A percentile compares a stretch with the other conserved stretches of the same genome.
Evolutionary conservation across 2,888 invertebrate genomes (phyloP).

Genomic region (Tiphia femorata): DNA sequence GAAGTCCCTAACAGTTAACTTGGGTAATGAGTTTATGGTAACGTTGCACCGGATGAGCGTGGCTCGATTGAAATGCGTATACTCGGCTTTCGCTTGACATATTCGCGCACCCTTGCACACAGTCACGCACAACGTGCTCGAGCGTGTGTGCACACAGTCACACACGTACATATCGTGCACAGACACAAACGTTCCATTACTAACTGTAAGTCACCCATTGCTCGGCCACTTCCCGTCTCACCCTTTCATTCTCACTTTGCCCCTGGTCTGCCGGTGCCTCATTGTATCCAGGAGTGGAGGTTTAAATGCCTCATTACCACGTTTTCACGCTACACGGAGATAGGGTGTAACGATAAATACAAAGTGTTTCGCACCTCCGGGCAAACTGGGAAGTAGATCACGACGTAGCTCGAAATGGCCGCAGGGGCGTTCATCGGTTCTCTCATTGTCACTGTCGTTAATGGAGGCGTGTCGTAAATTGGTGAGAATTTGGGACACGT

Average conservation of each 20-base stretch:
- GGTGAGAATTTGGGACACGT: too few relatives aligned
- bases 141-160: too few relatives aligned
- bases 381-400: not conserved
- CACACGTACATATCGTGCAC: too few relatives aligned
- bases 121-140: too few relatives aligned
- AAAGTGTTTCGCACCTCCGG: not conserved
- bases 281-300: not conserved
- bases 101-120: too few relatives aligned
- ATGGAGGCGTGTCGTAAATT: too few relatives aligned
- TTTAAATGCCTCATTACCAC: conserved; percentile 10
- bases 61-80: not conserved
- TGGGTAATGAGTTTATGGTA: conserved; percentile 42
- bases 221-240: conserved; percentile 23
- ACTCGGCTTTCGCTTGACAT: too few relatives aligned
- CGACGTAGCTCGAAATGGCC: not conserved
- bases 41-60: conserved; percentile 19
- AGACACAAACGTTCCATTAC: too few relatives aligned
- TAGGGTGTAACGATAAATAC: not conserved
- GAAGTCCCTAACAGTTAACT: conserved; percentile 33
- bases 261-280: not conserved
- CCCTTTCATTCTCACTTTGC: not conserved
- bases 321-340: not conserved
- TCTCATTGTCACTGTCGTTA: too few relatives aligned
- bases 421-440: not conserved
- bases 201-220: too few relatives aligned